Conservation (phyloP, 2,888 invertebrate species). For the Polietes domitor region DNA sequence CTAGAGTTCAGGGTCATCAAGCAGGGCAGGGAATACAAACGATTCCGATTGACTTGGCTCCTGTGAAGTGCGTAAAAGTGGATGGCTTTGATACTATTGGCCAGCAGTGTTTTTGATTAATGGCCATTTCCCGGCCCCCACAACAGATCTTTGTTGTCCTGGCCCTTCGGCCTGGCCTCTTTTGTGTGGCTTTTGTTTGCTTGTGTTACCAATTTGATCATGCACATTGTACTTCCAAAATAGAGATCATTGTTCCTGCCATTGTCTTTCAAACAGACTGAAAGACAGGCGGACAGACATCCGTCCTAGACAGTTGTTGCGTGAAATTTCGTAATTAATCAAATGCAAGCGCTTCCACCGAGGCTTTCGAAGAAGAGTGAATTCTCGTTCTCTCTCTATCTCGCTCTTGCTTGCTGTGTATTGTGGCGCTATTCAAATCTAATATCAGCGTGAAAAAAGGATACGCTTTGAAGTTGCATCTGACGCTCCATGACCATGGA, state of each 20-base stretch:
- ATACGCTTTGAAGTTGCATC: slow-evolving; percentile 62
- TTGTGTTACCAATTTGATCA: slow-evolving; percentile 43
- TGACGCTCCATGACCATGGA: neutral
- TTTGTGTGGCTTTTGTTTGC: slow-evolving; percentile 22
- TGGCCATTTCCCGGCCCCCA: slow-evolving; percentile 26
- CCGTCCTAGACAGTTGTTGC: slow-evolving; percentile 78
- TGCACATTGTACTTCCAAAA: slow-evolving; percentile 23
- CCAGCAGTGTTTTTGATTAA: slow-evolving; percentile 42
- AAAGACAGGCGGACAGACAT: too few relatives aligned
- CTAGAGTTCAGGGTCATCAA: slow-evolving; percentile 35
- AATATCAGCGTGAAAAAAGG: slow-evolving; percentile 65
- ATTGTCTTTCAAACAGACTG: neutral
- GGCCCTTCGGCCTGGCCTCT: slow-evolving; percentile 23
- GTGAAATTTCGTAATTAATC: slow-evolving; percentile 81
- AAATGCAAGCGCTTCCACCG: slow-evolving; percentile 73
- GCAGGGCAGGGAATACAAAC: neutral
- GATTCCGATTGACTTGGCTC: neutral
- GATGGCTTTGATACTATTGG: neutral
- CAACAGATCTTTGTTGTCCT: slow-evolving; percentile 20
- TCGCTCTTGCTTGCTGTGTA: too few relatives aligned
- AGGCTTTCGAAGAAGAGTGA: too few relatives aligned
- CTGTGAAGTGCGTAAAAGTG: too few relatives aligned
- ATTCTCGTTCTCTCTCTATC: too few relatives aligned
- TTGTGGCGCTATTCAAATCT: slow-evolving; percentile 52
- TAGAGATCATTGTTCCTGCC: slow-evolving; percentile 3